Base-by-base conservation (phyloP, 2,888 invertebrate genomes). In the Hypselothyrea guttata region DNA sequence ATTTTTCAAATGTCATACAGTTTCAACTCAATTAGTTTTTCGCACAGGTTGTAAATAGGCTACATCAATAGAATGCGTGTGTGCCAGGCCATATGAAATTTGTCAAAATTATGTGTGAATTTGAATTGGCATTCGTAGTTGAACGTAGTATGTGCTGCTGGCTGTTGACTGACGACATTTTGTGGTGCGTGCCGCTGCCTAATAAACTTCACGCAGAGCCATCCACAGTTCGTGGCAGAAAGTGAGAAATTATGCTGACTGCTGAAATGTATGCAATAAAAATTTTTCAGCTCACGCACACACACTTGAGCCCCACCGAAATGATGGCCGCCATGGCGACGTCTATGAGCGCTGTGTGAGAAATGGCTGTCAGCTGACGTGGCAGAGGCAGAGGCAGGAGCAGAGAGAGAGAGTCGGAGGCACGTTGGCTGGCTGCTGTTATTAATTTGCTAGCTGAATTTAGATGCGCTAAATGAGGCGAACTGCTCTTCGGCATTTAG, bases 221-320 rank as follows among this genome's bases (percentile, higher is more conserved):
- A 22, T 22, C 41, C 60, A 3, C 38, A 12, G 47, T 34, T 46
- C 56, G 58, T 54, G 48, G 59, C 64, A 46, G 62, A 86, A 84
- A 84, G 82, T 86, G 84, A 85, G 85, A 84, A 83, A 83, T 85
- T 79, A 79, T 83, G 77, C 71, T 73, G 71, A 72, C 77, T 75
- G 81, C 72, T 75, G 46, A 77, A 86, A 84, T 75, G 84, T 85
- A 84, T 85, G 84, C 84, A 84, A 84, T 84, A 85, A 86, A 84
- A 83, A 84, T 86, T 84, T 82, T 84, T 86, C 82, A 79, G 71
- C 76, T 76, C 68, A 73, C 72, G 72, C 78, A 71, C 77, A 69
- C 76, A 70, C 76, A 41, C 61, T 54, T 54, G 42, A 40, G 40
- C 30, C 44, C 31, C 45, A 42, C 58, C 18, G 52, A 55, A 40